Conservation (phyloP, 2,888 invertebrate species). For the Notodonta ziczac region DNA sequence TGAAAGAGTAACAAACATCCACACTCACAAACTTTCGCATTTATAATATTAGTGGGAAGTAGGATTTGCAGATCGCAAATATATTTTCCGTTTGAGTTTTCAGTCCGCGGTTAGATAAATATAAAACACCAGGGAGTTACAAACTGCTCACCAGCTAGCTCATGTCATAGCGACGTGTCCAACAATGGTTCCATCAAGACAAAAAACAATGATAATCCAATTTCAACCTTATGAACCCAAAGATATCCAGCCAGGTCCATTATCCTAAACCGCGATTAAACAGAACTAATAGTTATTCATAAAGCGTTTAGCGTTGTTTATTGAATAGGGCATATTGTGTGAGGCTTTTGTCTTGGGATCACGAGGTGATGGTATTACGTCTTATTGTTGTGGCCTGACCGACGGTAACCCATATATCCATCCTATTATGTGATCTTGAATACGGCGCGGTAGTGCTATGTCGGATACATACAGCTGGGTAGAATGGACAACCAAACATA, state of each 20-base stretch:
- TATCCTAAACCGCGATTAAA: slow-evolving; percentile 12
- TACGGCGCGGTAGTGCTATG: slow-evolving; percentile 55
- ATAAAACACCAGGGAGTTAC: no score
- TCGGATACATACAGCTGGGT: slow-evolving; percentile 39
- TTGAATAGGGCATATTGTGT: slow-evolving; percentile 41
- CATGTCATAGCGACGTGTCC: no score
- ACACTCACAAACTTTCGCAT: no score
- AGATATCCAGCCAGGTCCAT: slow-evolving; percentile 1
- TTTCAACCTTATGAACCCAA: slow-evolving; percentile 1
- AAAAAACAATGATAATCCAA: neutral
- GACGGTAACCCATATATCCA: slow-evolving; percentile 77
- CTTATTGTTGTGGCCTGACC: slow-evolving; percentile 77
- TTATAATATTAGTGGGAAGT: no score
- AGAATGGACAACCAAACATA: slow-evolving; percentile 2
- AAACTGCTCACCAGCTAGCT: no score
- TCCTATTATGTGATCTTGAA: slow-evolving; percentile 78
- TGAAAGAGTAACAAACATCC: no score
- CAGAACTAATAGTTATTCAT: slow-evolving; percentile 26
- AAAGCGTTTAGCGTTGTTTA: slow-evolving; percentile 33
- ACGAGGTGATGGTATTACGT: slow-evolving; percentile 53
- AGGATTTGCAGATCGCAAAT: no score
- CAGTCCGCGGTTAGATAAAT: no score
- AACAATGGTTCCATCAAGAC: neutral
- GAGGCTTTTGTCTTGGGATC: slow-evolving; percentile 60
- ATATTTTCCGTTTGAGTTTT: no score